phyloP scores from a whole-genome alignment of 2,113 vertebrate genomes.

The Notiomystis cincta region DNA sequence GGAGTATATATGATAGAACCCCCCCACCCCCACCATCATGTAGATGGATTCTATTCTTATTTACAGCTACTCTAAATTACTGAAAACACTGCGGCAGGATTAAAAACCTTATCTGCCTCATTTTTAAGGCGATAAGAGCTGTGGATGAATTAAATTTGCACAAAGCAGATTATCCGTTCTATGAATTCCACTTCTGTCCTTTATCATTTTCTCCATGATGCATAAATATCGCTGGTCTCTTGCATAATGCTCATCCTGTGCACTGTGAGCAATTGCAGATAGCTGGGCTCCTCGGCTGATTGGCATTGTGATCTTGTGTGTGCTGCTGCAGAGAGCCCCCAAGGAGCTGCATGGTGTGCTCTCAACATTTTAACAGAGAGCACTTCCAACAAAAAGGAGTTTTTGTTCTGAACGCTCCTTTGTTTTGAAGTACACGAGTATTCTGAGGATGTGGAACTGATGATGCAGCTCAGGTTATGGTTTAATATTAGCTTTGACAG shows the following conservation, averaged over 20 bases:
- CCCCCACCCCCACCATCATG: neutral
- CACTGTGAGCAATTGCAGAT: conserved; percentile 30
- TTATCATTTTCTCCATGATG: neutral
- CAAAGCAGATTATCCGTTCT: conserved; percentile 1
- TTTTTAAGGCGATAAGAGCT: conserved; percentile 41
- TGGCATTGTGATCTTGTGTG: conserved; percentile 49
- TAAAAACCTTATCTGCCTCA: conserved; percentile 50
- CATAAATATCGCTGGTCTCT: conserved; percentile 23
- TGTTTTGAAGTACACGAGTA: conserved; percentile 59
- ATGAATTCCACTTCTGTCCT: neutral
- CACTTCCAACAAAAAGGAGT: conserved; percentile 59
- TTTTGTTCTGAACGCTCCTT: conserved; percentile 54
- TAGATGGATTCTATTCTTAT: neutral
- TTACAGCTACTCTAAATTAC: conserved; percentile 44
- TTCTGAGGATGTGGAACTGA: conserved; percentile 49
- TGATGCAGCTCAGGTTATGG: conserved; percentile 65
- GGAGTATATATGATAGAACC: neutral
- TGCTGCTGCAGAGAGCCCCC: conserved; percentile 65
- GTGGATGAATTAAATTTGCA: conserved; percentile 17
- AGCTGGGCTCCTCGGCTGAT: conserved; percentile 52
- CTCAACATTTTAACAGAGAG: conserved; percentile 48
- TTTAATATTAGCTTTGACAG: neutral
- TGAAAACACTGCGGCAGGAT: conserved; percentile 46
- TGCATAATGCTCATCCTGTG: conserved; percentile 24
- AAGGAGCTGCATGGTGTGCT: conserved; percentile 44